Evolutionary conservation across 2,797 vertebrate genomes (phyloP).

Genomic region (Micromesistius poutassou): DNA sequence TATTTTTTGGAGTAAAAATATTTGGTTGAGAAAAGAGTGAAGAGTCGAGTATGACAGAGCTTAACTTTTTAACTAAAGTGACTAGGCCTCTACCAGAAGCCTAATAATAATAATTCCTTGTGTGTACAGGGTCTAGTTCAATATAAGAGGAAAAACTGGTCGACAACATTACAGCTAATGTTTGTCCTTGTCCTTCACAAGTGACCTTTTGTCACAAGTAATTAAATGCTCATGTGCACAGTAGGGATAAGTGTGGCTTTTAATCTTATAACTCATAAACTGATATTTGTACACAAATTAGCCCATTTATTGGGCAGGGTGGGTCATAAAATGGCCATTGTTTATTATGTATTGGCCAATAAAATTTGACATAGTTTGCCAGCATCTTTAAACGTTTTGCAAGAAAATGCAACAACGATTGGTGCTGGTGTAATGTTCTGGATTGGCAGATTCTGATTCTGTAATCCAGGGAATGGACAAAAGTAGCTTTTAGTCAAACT

Average conservation of each 20-base stretch:
- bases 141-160: too few relatives aligned
- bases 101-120: neutral
- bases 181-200: neutral
- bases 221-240: neutral
- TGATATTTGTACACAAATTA: neutral
- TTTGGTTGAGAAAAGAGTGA: neutral
- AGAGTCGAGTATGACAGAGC: neutral
- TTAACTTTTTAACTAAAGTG: neutral
- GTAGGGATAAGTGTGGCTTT: neutral
- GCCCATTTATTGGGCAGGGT: neutral
- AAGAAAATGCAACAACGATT: neutral
- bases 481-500: neutral
- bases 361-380: neutral
- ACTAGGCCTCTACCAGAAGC: neutral
- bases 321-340: neutral
- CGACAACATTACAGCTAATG: neutral
- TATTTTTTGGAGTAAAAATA: neutral
- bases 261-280: neutral
- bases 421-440: neutral
- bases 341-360: neutral
- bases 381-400: neutral
- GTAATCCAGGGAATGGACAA: neutral
- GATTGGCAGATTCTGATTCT: neutral
- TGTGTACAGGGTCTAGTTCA: neutral
- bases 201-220: neutral